Percentiles rank a stretch among this genome's conserved stretches.
These are phyloP conservation scores for Cheilinus undulatus DNA, from an alignment of 2,113 vertebrate species.

Conservation along the genomic window DNA sequence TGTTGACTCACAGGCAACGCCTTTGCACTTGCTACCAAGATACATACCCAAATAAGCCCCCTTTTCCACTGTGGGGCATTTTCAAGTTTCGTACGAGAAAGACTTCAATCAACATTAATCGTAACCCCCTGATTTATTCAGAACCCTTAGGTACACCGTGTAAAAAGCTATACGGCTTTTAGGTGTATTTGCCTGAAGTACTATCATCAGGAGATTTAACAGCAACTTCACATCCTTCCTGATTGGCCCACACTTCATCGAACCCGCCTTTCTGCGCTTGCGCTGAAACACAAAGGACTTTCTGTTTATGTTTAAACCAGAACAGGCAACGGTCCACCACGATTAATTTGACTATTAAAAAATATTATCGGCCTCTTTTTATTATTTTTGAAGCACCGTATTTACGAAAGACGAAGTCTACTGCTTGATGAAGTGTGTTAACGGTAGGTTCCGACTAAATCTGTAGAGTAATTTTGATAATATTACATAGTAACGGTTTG, in stretches of 20 bases:
- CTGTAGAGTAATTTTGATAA: fast-evolving
- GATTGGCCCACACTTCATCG: conserved; percentile 11
- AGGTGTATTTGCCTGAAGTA: background rate
- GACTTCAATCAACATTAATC: no score
- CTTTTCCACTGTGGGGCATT: no score
- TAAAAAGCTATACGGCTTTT: no score
- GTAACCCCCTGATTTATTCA: no score
- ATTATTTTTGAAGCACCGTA: fast-evolving
- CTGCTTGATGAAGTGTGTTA: background rate
- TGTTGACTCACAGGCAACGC: no score
- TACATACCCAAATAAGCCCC: no score
- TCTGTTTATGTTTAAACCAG: conserved; percentile 22
- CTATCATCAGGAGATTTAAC: background rate
- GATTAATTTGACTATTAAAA: background rate
- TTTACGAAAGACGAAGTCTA: background rate
- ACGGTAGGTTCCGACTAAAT: conserved; percentile 6
- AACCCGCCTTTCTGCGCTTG: background rate
- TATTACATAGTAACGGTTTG: no score
- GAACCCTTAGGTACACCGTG: no score
- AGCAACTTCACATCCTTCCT: background rate
- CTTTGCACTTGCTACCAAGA: no score
- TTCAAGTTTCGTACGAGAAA: no score
- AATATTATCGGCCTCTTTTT: background rate
- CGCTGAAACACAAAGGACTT: conserved; percentile 15
- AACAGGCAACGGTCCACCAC: background rate